Conservation (phyloP, 35 echinoderm and acorn worm genomes). For the Antedon bifida region DNA sequence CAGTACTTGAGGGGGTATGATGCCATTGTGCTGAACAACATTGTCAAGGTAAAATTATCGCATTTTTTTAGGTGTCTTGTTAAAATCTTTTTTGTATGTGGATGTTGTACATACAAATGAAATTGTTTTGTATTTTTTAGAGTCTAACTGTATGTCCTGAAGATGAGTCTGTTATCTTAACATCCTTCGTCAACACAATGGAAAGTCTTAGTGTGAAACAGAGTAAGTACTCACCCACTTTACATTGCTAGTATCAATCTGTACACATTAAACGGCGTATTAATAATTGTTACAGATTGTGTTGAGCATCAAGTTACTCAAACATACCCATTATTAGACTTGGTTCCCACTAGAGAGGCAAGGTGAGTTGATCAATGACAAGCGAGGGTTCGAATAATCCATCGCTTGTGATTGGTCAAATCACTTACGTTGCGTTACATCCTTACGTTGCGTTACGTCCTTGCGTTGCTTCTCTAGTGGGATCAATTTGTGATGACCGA, state of each 20-base stretch:
- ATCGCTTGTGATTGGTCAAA: too few relatives aligned
- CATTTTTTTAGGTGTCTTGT: neutral
- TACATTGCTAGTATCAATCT: neutral
- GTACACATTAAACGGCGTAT: neutral
- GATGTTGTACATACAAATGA: too few relatives aligned
- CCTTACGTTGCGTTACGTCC: too few relatives aligned
- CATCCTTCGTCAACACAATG: conserved; percentile 80
- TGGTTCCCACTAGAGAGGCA: too few relatives aligned
- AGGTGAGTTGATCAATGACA: too few relatives aligned
- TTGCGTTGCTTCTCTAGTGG: too few relatives aligned
- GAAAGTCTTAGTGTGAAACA: conserved; percentile 73
- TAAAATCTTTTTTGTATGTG: too few relatives aligned
- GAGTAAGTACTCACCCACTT: conserved; percentile 32
- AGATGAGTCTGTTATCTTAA: conserved; percentile 89
- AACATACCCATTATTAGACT: too few relatives aligned
- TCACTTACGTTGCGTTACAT: too few relatives aligned
- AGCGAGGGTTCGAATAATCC: too few relatives aligned
- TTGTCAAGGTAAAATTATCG: conserved; percentile 53
- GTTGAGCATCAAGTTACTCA: too few relatives aligned
- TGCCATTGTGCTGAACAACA: conserved; percentile 93
- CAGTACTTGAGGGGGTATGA: conserved; percentile 89
- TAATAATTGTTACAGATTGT: neutral
- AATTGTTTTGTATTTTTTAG: conserved; percentile 10
- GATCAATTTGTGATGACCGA: too few relatives aligned
- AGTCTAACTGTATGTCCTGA: conserved; percentile 79